Conservation (phyloP, 2,113 vertebrate species). For the Pteruthius melanotis region DNA sequence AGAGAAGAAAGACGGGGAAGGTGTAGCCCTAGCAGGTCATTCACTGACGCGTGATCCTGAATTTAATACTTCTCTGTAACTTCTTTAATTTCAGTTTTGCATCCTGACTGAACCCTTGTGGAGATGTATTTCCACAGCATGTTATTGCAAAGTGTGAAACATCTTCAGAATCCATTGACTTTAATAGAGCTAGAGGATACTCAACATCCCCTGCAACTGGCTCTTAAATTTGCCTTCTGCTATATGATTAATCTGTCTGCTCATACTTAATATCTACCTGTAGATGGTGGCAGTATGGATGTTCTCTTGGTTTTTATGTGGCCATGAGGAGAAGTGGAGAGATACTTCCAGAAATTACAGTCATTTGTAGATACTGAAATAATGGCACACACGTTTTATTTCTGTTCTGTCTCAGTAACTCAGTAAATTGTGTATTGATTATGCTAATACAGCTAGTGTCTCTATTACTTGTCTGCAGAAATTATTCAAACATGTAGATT, state of each 20-base stretch:
- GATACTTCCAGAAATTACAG: slow-evolving; percentile 58
- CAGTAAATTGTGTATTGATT: slow-evolving; percentile 82
- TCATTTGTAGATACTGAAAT: slow-evolving; percentile 70
- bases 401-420: slow-evolving; percentile 74
- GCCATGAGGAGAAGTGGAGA: not conserved
- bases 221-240: slow-evolving; percentile 42
- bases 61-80: not conserved
- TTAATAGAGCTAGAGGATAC: slow-evolving; percentile 1
- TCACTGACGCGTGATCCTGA: not conserved
- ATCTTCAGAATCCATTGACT: slow-evolving; percentile 19
- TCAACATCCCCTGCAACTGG: not conserved
- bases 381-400: slow-evolving; percentile 58
- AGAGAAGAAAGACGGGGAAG: not conserved
- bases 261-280: slow-evolving; percentile 18
- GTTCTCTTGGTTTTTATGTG: slow-evolving; percentile 29
- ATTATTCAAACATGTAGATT: slow-evolving; percentile 74
- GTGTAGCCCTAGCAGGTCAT: not conserved
- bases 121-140: not conserved
- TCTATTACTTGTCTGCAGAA: slow-evolving; percentile 76
- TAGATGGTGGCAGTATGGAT: not conserved
- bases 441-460: slow-evolving; percentile 73
- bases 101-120: not conserved
- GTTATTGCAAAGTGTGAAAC: not conserved
- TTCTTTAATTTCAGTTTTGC: not conserved
- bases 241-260: slow-evolving; percentile 25